Evolutionary conservation across 2,888 invertebrate species (phyloP).

Genomic region (Bimastos eiseni): DNA sequence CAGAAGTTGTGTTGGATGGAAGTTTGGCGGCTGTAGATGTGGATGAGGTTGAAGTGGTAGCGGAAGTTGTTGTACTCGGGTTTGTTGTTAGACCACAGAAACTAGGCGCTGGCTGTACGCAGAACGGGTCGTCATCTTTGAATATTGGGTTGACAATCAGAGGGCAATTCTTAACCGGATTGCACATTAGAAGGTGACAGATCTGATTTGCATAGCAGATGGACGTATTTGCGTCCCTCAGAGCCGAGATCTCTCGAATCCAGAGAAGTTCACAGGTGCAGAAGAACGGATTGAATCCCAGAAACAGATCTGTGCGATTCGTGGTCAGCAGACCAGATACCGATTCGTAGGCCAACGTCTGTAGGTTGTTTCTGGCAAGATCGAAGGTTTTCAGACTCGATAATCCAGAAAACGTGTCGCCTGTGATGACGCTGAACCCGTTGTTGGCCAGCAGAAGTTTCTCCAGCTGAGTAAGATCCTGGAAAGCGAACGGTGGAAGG

Average conservation of each 20-base stretch:
- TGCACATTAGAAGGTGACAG: not conserved
- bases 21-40: not conserved
- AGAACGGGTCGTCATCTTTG: conserved; percentile 15
- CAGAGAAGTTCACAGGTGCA: conserved; percentile 60
- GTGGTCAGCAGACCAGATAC: conserved; percentile 32
- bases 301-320: conserved; percentile 53
- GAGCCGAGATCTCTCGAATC: conserved; percentile 43
- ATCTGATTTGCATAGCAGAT: not conserved
- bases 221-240: not conserved
- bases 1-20: not conserved
- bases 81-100: not conserved
- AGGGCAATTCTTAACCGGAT: conserved; percentile 1
- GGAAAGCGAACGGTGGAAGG: conserved; percentile 38
- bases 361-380: not conserved
- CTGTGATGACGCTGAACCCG: conserved; percentile 9
- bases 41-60: not conserved
- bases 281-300: conserved; percentile 59
- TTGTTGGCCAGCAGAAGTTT: not conserved
- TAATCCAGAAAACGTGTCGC: not conserved
- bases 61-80: not conserved
- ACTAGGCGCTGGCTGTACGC: not conserved
- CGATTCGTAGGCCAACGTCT: not conserved
- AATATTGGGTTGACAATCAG: not conserved
- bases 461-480: not conserved
- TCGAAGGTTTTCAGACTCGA: not conserved